Evolutionary conservation across 2,888 invertebrate species (phyloP), one percentile per base, ranked within the genome.

Genomic region (Bombyx huttoni): DNA sequence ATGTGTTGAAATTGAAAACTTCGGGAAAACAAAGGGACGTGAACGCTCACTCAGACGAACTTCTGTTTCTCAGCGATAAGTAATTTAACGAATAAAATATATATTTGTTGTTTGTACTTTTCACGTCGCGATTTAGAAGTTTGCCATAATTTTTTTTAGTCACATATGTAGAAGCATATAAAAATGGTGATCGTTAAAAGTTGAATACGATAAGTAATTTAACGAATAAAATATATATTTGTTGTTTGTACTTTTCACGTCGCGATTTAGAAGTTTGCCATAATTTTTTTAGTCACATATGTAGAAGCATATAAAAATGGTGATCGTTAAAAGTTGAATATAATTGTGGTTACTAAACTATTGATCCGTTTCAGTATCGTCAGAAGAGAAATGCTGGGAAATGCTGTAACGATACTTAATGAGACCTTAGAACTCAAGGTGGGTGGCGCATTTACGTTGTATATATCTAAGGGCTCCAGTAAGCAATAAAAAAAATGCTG

Each of bases 1-100:
- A 66, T 66, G 63, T 64, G 60, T 60, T 54, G 55, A 63, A 67
- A 65, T 66, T 64, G 61, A 67, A 66, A 63, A 58, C 61, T 58
- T 54, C 40, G 49, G 52, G 53, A 52, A 59, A 65, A 65, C 59
- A 58, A 59, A 56, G 50, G 50, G 49, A 53, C 47, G 51, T 8
- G 46, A 57, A 55, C 35, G 52, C 24, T 51, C 47, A 34, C 52
- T 24, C 49, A 34, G 45, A 47, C 45, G 34, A 52, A 52, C 49
- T 52, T 47, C 49, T 47, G 47, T 50, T 52, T 12, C 46, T 47
- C 47, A 34, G 12, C 45, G 50, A 13, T 50, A 24, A 46, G 47
- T 34, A 47, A 51, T 51, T 51, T 35, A 40, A 34, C 9, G 45
- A 51, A 40, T 51, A 51, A 45, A 47, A 48, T 51, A 40, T 34